phyloP scores from a whole-genome alignment of 2,888 invertebrate genomes.

The Leucophenga montana region DNA sequence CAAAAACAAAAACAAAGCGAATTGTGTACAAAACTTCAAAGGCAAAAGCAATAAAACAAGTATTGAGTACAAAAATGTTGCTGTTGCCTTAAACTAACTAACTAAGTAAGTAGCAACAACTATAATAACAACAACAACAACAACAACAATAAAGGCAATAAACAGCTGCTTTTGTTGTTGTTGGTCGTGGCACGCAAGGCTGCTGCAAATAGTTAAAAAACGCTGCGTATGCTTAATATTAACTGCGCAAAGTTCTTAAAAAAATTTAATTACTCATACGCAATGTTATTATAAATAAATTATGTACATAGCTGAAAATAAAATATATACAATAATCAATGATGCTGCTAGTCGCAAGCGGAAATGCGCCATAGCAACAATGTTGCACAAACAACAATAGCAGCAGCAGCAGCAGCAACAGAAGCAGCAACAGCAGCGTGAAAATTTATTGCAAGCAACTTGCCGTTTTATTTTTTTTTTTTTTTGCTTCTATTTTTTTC shows the following conservation, averaged over 20 bases:
- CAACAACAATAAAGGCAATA: neutral
- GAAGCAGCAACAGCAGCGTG: too few relatives aligned
- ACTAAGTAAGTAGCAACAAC: neutral
- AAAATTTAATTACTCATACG: slow-evolving; percentile 2
- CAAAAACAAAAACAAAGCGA: neutral
- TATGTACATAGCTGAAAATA: too few relatives aligned
- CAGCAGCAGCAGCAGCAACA: too few relatives aligned
- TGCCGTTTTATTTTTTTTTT: neutral
- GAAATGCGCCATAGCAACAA: neutral
- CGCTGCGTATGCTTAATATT: slow-evolving; percentile 9
- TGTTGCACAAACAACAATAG: neutral
- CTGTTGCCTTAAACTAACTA: neutral
- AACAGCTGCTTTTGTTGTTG: neutral
- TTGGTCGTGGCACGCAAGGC: neutral
- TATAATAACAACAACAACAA: neutral
- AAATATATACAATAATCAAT: neutral
- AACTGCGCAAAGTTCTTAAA: too few relatives aligned
- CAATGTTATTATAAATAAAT: neutral
- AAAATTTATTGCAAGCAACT: slow-evolving; percentile 7
- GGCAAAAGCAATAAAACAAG: slow-evolving; percentile 4
- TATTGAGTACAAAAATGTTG: slow-evolving; percentile 3
- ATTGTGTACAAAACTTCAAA: neutral
- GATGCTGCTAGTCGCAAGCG: neutral
- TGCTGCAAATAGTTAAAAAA: neutral
- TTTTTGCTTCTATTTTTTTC: slow-evolving; percentile 7